phyloP scores from a whole-genome alignment of 1,140 invertebrate species.

The Hyposmocoma kahamanoa region DNA sequence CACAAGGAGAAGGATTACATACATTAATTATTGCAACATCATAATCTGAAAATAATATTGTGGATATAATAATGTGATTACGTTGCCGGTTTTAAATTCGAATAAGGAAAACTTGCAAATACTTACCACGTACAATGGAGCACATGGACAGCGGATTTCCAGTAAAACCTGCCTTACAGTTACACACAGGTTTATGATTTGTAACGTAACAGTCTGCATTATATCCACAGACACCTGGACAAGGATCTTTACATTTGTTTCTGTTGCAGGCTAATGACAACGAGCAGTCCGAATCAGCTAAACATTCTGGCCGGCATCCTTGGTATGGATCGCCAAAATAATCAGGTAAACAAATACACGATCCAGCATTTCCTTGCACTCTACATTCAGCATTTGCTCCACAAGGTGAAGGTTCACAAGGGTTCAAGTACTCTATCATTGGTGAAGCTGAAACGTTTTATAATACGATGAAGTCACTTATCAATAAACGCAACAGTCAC shows the following conservation, averaged over 20 bases:
- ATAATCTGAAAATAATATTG: constrained; percentile 39
- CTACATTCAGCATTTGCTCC: constrained; percentile 83
- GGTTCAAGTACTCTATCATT: constrained; percentile 72
- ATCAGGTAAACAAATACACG: constrained; percentile 81
- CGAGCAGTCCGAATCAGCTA: constrained; percentile 84
- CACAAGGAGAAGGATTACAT: constrained; percentile 71
- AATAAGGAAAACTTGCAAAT: not conserved
- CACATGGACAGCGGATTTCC: constrained; percentile 85
- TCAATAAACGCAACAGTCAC: constrained; percentile 43
- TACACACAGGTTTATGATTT: constrained; percentile 86
- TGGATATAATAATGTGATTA: too few relatives aligned
- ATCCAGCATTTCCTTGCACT: constrained; percentile 76
- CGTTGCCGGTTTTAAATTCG: too few relatives aligned
- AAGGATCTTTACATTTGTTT: constrained; percentile 87
- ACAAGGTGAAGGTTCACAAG: constrained; percentile 84
- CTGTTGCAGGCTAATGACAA: constrained; percentile 83
- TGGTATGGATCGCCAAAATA: constrained; percentile 87
- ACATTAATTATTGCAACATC: constrained; percentile 62
- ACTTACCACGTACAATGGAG: constrained; percentile 47
- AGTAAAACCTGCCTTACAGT: constrained; percentile 81
- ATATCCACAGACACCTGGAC: constrained; percentile 85
- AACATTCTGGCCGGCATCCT: constrained; percentile 86
- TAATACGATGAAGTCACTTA: constrained; percentile 53
- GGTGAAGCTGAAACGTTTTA: constrained; percentile 61
- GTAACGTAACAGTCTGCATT: constrained; percentile 87